Conservation (phyloP, 1,140 invertebrate species). For the Spodoptera litura region DNA sequence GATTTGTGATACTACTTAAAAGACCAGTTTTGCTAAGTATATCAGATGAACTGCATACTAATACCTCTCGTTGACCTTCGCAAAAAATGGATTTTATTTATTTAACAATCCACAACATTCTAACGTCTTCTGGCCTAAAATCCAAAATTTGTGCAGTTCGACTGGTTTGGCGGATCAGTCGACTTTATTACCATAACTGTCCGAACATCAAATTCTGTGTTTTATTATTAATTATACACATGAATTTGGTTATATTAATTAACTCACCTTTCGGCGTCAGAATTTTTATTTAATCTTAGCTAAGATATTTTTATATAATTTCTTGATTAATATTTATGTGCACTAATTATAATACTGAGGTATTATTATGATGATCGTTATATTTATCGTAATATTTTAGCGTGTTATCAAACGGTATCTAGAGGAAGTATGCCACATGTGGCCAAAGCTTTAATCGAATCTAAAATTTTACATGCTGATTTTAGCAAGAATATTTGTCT, state of each 20-base stretch:
- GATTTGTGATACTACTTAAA: too few relatives aligned
- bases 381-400: not conserved
- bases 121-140: conserved; percentile 15
- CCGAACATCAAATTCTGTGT: conserved; percentile 30
- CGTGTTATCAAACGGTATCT: conserved; percentile 6
- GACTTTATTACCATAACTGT: conserved; percentile 39
- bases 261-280: conserved; percentile 1
- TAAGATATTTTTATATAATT: conserved; percentile 15
- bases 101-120: not conserved
- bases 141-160: conserved; percentile 3
- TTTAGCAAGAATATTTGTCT: conserved; percentile 4
- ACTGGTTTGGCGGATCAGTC: conserved; percentile 27
- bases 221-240: conserved; percentile 21
- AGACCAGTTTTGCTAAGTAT: too few relatives aligned
- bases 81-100: too few relatives aligned
- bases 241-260: conserved; percentile 18
- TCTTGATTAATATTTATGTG: conserved; percentile 10
- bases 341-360: conserved; percentile 1
- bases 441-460: not conserved
- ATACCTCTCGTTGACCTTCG: too few relatives aligned
- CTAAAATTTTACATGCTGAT: not conserved
- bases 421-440: not conserved
- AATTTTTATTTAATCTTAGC: conserved; percentile 19
- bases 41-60: too few relatives aligned
- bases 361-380: not conserved